phyloP scores from a whole-genome alignment of 2,113 vertebrate genomes.

The Prunella fulvescens region DNA sequence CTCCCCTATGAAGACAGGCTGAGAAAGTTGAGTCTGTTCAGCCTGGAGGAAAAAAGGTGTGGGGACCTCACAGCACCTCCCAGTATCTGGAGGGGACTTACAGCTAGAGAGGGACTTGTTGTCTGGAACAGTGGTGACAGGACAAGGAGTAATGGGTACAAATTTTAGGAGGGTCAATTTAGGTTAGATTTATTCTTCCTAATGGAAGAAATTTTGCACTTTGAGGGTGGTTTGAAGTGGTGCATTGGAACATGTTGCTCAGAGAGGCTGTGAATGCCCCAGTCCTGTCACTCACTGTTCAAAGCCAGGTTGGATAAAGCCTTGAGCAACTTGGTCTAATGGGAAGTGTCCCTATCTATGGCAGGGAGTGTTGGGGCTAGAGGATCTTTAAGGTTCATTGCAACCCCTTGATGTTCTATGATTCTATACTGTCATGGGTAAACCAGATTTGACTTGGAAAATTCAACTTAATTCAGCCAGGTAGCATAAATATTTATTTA shows the following conservation, averaged over 20 bases:
- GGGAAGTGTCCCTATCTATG: background rate
- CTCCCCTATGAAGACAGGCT: background rate
- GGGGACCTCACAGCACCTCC: background rate
- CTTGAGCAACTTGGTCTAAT: background rate
- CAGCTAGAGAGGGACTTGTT: background rate
- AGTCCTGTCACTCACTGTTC: background rate
- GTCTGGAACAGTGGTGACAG: background rate
- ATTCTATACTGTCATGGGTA: background rate
- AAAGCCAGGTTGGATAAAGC: background rate
- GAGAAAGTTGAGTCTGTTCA: background rate
- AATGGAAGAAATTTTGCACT: background rate
- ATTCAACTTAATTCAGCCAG: background rate
- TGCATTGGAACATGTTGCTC: background rate
- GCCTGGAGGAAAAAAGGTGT: background rate
- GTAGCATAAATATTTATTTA: background rate
- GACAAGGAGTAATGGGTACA: background rate
- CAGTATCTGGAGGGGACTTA: background rate
- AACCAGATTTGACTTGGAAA: background rate
- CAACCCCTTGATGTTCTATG: background rate
- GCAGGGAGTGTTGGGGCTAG: background rate
- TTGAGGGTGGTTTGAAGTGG: background rate
- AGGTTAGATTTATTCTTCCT: background rate
- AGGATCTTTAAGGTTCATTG: background rate
- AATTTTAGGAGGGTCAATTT: background rate
- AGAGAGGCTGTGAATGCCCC: background rate